Percentiles rank a stretch among this genome's conserved stretches.
phyloP scores from a whole-genome alignment of 2,113 vertebrate genomes.

The Microcebus griseorufus region DNA sequence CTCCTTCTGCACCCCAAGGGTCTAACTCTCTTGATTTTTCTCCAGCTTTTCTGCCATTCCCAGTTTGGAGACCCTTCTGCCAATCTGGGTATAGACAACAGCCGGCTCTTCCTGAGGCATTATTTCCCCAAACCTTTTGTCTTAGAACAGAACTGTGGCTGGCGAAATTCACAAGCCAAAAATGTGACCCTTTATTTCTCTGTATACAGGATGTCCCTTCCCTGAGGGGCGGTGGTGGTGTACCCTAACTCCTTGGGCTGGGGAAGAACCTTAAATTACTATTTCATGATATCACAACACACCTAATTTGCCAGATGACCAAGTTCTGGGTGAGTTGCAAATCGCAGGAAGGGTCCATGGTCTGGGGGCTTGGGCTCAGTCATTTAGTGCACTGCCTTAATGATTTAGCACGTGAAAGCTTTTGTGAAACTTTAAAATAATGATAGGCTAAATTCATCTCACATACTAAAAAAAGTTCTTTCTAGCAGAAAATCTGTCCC shows the following conservation, averaged over 20 bases:
- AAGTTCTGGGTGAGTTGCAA: neutral
- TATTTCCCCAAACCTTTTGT: neutral
- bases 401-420: neutral
- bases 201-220: neutral
- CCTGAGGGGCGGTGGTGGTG: neutral
- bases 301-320: neutral
- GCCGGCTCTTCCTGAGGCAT: neutral
- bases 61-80: neutral
- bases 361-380: too few relatives aligned
- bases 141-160: neutral
- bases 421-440: neutral
- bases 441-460: neutral
- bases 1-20: fast-evolving
- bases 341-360: neutral
- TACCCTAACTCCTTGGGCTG: neutral
- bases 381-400: neutral
- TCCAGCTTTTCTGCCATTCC: neutral
- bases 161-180: neutral
- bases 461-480: neutral
- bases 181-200: neutral
- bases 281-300: neutral
- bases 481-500: neutral
- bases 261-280: neutral
- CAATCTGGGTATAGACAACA: neutral
- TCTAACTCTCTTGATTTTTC: neutral